These are phyloP conservation scores for Machimus rusticus DNA, from an alignment of 2,888 invertebrate species.

Conservation along the genomic window DNA sequence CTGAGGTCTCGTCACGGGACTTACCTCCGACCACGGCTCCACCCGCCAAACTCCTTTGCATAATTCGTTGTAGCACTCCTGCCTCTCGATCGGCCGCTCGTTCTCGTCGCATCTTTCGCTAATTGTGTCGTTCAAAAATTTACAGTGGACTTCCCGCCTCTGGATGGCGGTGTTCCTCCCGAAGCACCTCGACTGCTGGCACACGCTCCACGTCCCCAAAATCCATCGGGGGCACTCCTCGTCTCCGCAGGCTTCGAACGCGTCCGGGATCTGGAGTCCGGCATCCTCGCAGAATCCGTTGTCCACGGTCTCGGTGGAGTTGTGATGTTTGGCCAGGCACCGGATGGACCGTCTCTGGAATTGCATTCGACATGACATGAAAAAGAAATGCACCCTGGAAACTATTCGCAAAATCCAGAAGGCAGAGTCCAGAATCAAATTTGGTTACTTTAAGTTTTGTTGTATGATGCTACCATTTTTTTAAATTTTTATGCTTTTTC, in stretches of 20 bases:
- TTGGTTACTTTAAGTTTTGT: neutral
- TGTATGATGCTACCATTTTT: too few species aligned
- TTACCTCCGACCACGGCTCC: conserved; percentile 91
- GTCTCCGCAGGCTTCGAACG: conserved; percentile 71
- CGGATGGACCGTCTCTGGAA: conserved; percentile 74
- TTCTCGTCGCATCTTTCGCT: conserved; percentile 71
- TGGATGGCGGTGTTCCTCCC: conserved; percentile 80
- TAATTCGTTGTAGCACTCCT: conserved; percentile 82
- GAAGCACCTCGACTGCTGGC: conserved; percentile 77
- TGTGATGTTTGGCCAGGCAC: conserved; percentile 71
- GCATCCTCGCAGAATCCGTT: conserved; percentile 75
- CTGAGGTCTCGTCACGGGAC: neutral
- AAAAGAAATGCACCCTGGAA: neutral
- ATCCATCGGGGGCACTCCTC: conserved; percentile 79
- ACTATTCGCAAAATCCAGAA: neutral
- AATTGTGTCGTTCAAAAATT: conserved; percentile 62
- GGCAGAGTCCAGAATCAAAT: neutral
- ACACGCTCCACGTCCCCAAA: conserved; percentile 74
- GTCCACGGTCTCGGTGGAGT: conserved; percentile 69
- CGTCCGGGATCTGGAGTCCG: conserved; percentile 71
- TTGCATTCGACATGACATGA: neutral
- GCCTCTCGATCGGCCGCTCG: conserved; percentile 76
- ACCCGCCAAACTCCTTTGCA: conserved; percentile 91
- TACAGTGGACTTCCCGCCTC: conserved; percentile 68
- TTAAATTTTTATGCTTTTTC: too few species aligned